A percentile compares a stretch with the other conserved stretches of the same genome.
These are phyloP conservation scores for Alsophila aescularia DNA, from an alignment of 2,888 invertebrate species.

Conservation along the genomic window DNA sequence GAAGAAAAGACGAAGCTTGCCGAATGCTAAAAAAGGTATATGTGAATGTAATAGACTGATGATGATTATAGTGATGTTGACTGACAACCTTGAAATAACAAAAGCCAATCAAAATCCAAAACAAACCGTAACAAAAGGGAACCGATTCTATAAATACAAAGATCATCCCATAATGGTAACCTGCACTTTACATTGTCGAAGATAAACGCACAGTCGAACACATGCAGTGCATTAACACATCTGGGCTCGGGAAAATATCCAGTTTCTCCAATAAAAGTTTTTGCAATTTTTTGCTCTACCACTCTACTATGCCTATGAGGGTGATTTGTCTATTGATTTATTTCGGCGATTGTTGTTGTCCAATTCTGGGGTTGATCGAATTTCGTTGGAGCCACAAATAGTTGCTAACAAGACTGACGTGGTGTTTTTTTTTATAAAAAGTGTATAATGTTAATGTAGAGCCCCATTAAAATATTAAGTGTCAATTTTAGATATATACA, in stretches of 20 bases:
- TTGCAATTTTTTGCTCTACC: conserved; percentile 54
- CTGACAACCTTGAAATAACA: conserved; percentile 7
- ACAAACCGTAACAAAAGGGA: conserved; percentile 49
- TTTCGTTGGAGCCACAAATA: conserved; percentile 11
- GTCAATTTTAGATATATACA: too few species aligned
- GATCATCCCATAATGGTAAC: conserved; percentile 42
- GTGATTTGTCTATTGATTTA: conserved; percentile 50
- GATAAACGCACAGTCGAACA: conserved; percentile 55
- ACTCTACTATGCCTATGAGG: conserved; percentile 49
- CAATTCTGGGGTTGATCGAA: conserved; percentile 23
- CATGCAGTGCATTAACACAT: conserved; percentile 68
- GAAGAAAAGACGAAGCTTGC: too few species aligned
- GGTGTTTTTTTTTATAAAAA: not conserved
- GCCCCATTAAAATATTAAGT: too few species aligned
- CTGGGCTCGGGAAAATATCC: conserved; percentile 63
- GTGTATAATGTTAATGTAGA: too few species aligned
- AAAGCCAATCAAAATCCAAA: conserved; percentile 33
- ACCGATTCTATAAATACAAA: conserved; percentile 60
- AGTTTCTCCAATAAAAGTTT: conserved; percentile 53
- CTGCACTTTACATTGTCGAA: conserved; percentile 49
- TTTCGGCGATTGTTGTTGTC: conserved; percentile 25
- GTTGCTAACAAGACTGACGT: not conserved
- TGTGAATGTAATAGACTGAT: too few species aligned
- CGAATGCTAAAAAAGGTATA: too few species aligned
- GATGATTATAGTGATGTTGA: too few species aligned